Evolutionary conservation across 2,113 vertebrate species (phyloP).

Genomic region (Ailurus styani): DNA sequence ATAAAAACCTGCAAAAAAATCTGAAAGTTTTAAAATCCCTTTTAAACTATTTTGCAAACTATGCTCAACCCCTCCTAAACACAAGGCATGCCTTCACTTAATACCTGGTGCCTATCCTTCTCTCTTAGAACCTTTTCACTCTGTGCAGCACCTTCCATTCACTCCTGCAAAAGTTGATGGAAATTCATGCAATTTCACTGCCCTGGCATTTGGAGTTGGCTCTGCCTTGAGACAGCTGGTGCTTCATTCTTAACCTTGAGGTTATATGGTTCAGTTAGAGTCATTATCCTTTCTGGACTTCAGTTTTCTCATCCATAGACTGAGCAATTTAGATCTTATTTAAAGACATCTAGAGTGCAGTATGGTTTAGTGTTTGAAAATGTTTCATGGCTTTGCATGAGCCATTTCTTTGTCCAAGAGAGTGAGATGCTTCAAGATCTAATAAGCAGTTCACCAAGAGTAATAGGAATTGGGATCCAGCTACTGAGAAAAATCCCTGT

Average conservation of each 20-base stretch:
- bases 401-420: neutral
- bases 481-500: neutral
- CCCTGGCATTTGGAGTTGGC: neutral
- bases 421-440: neutral
- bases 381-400: neutral
- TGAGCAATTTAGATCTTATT: neutral
- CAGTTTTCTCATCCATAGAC: neutral
- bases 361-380: neutral
- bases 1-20: neutral
- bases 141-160: neutral
- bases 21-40: neutral
- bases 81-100: neutral
- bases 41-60: neutral
- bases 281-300: neutral
- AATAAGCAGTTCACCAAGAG: neutral
- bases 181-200: neutral
- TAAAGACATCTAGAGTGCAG: neutral
- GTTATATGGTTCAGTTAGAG: neutral
- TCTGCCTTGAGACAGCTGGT: neutral
- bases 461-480: neutral
- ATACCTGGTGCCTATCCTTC: fast-evolving
- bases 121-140: neutral
- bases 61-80: too few relatives aligned
- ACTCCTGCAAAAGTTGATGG: neutral
- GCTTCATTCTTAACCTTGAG: neutral